A percentile compares a stretch with the other conserved stretches of the same genome.
Evolutionary conservation across 2,888 invertebrate species (phyloP).

Genomic region (Cerastis rubricosa): DNA sequence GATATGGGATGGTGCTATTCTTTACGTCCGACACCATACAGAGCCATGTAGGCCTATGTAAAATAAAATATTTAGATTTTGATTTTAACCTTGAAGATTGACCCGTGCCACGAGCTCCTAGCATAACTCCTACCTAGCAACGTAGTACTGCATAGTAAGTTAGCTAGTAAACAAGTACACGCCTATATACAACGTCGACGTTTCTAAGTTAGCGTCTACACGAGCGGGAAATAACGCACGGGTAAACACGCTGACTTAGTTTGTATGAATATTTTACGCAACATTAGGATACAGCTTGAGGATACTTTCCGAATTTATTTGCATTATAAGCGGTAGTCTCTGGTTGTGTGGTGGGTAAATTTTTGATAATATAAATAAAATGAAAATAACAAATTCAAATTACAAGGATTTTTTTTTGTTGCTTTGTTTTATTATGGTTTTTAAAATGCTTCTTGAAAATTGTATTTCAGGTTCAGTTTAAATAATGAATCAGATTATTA

Average conservation of each 20-base stretch:
- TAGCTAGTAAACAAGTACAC: slow-evolving; percentile 8
- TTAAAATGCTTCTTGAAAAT: not conserved
- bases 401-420: not conserved
- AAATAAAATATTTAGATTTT: no score
- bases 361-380: no score
- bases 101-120: not conserved
- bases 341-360: not conserved
- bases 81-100: no score
- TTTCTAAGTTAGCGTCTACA: slow-evolving; percentile 20
- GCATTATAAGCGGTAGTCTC: not conserved
- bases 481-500: no score
- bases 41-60: no score
- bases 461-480: no score
- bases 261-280: slow-evolving; percentile 30
- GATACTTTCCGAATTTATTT: not conserved
- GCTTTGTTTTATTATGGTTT: not conserved
- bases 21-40: no score
- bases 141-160: slow-evolving; percentile 1
- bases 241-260: slow-evolving; percentile 2
- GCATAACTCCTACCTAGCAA: no score
- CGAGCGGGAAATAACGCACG: slow-evolving; percentile 41
- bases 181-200: not conserved
- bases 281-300: not conserved
- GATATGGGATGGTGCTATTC: no score
- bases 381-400: no score